Percentiles rank a stretch among this genome's conserved stretches.
Evolutionary conservation across 2,888 invertebrate species (phyloP).

Genomic region (Dicycla oo): DNA sequence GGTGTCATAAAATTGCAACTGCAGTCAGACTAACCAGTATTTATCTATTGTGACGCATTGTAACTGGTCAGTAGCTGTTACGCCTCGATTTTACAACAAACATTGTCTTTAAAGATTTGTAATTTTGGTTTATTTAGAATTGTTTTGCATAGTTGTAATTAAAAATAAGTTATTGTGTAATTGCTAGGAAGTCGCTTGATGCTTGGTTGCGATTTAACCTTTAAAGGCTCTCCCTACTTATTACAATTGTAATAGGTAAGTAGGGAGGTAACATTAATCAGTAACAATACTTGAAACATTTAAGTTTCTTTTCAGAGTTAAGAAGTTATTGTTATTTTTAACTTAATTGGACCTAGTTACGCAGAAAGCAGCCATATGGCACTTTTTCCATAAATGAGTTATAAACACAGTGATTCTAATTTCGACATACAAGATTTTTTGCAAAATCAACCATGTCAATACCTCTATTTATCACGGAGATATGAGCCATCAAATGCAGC

Average conservation of each 20-base stretch:
- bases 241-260: no score
- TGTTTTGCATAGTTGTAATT: slow-evolving; percentile 38
- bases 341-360: no score
- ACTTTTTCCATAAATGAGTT: no score
- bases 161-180: slow-evolving; percentile 7
- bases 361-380: no score
- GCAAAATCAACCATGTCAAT: no score
- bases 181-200: not conserved
- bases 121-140: slow-evolving; percentile 39
- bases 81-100: slow-evolving; percentile 42
- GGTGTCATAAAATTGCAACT: slow-evolving; percentile 75
- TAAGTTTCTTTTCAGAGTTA: no score
- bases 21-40: slow-evolving; percentile 70
- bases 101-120: slow-evolving; percentile 46
- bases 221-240: no score
- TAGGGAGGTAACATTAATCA: not conserved
- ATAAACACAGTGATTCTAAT: no score
- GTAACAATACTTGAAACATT: not conserved
- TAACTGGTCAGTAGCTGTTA: slow-evolving; percentile 55
- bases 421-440: no score
- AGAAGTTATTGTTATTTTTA: not conserved
- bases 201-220: slow-evolving; percentile 8
- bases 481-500: no score
- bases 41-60: slow-evolving; percentile 79
- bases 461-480: no score